Evolutionary conservation across 2,797 vertebrate genomes (phyloP), one percentile per base, ranked within the genome.

Genomic region (Valencia hispanica): DNA sequence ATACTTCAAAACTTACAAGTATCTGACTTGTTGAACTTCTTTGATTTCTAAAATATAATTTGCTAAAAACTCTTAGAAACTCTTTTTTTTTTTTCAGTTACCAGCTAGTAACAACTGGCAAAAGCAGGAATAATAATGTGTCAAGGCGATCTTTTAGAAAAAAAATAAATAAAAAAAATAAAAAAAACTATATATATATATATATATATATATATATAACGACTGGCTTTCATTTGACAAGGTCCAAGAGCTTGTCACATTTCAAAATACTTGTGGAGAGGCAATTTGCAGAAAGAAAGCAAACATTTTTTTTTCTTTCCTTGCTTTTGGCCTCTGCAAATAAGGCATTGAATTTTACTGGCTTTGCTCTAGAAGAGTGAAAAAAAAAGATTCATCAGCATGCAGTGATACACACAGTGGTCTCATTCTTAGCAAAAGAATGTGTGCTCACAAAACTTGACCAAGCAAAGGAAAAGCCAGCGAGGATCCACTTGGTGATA

Each of bases 371-470:
- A 72, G 75, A 70, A 47, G 63, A 77, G 55, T 65, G 68, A 50
- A 66, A 8, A 81, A 68, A 10, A 65, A 75, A 72, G 72, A 43
- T 51, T 68, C n/a, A 0, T 3, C 70, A 79, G 80, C 83, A 80
- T 84, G 48, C 72, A 78, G 73, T 72, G 69, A 72, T 74, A 57
- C 69, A n/a, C 77, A 77, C 80, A 84, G 63, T 79, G 72, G 77
- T 86, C 87, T 85, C 45, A 63, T 88, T 89, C 89, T 78, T 79
- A 82, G 70, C 75, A 45, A 76, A 84, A 59, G 82, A 71, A 41
- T 79, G 77, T 79, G 77, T 68, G 59, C 39, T 78, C 79, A 74
- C 77, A 74, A 72, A 82, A 81, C 77, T 70, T 75, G 70, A 74
- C 50, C 61, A 74, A 79, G 74, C 79, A 84, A 59, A 57, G 73